Evolutionary conservation across 2,888 invertebrate genomes (phyloP).

Genomic region (Clivina fossor): DNA sequence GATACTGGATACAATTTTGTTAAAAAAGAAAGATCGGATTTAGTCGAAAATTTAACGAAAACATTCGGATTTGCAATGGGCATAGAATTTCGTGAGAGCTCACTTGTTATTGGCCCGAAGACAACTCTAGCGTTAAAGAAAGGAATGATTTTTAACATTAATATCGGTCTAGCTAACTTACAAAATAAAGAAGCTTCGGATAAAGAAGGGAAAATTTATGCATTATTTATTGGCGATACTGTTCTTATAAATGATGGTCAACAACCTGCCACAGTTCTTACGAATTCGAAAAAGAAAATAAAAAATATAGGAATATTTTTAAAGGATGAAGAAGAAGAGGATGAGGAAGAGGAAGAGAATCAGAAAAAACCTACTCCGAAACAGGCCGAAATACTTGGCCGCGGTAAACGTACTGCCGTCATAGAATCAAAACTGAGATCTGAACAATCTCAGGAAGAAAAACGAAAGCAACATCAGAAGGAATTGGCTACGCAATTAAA

Average conservation of each 20-base stretch:
- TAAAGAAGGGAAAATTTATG: constrained; percentile 87
- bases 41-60: constrained; percentile 89
- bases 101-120: constrained; percentile 89
- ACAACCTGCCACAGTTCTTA: constrained; percentile 81
- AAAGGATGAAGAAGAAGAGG: constrained; percentile 86
- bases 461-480: constrained; percentile 94
- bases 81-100: constrained; percentile 96
- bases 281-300: constrained; percentile 90
- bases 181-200: constrained; percentile 79
- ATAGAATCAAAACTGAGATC: constrained; percentile 91
- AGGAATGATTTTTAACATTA: constrained; percentile 96
- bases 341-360: constrained; percentile 78
- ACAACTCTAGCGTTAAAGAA: constrained; percentile 77
- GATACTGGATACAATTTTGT: constrained; percentile 79
- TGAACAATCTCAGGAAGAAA: constrained; percentile 95
- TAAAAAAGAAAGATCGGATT: constrained; percentile 81
- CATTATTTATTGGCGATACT: constrained; percentile 95
- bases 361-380: constrained; percentile 70
- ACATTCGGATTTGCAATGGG: constrained; percentile 98
- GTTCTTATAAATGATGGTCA: constrained; percentile 87
- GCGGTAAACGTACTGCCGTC: constrained; percentile 84
- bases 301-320: constrained; percentile 95
- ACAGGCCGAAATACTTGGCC: constrained; percentile 68
- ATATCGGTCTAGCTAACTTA: constrained; percentile 86
- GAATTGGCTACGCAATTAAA: constrained; percentile 90